Evolutionary conservation across 2,888 invertebrate species (phyloP).

Genomic region (Pristionchus mayeri): DNA sequence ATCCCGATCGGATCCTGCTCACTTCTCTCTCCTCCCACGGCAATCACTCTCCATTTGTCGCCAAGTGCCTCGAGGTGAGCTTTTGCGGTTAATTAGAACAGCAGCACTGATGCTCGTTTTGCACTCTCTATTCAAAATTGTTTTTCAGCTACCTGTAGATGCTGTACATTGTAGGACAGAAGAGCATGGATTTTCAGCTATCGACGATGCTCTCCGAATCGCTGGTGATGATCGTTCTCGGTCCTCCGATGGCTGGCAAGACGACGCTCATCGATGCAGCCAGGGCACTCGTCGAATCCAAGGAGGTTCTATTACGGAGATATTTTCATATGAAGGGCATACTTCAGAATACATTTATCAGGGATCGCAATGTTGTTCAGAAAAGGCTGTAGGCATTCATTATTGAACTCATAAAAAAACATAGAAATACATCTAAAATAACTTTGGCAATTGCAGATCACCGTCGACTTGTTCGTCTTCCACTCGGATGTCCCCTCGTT

Average conservation of each 20-base stretch:
- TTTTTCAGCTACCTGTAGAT: no score
- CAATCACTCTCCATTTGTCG: neutral
- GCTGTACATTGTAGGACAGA: no score
- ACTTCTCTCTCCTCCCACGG: neutral
- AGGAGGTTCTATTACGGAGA: neutral
- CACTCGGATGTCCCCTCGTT: slow-evolving; percentile 42
- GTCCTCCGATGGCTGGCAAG: slow-evolving; percentile 45
- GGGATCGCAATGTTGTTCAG: no score
- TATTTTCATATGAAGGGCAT: no score
- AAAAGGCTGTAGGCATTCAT: no score
- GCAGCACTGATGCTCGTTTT: neutral
- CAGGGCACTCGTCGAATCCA: neutral
- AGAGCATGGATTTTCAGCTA: no score
- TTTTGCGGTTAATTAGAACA: neutral
- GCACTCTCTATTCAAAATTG: no score
- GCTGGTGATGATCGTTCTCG: slow-evolving; percentile 2
- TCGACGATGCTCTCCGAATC: neutral
- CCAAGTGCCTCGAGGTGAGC: neutral
- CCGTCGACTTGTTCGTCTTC: slow-evolving; percentile 27
- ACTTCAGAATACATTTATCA: neutral
- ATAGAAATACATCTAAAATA: no score
- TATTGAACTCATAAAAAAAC: no score
- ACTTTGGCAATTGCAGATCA: neutral
- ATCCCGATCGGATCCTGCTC: slow-evolving; percentile 24
- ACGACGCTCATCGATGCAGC: slow-evolving; percentile 31